Conservation (phyloP, 2,797 vertebrate genomes). For the Chiloscyllium punctatum region DNA sequence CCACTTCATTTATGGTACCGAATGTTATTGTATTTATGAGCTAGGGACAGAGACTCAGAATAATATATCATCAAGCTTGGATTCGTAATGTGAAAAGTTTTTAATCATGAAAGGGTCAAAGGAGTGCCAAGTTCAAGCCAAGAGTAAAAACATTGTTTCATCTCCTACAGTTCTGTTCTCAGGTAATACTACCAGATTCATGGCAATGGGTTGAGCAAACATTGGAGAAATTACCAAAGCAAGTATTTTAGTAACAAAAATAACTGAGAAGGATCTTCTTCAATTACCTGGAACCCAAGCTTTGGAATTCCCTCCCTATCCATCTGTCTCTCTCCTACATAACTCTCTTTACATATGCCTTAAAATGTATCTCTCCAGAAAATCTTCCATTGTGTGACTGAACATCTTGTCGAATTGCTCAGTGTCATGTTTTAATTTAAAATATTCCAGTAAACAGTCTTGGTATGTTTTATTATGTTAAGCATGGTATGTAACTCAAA, state of each 20-base stretch:
- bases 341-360: not conserved
- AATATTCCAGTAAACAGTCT: not conserved
- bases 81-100: not conserved
- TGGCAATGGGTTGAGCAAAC: not conserved
- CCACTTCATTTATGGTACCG: not conserved
- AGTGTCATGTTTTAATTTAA: not conserved
- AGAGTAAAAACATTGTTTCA: not conserved
- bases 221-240: not conserved
- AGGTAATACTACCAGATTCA: not conserved
- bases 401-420: not conserved
- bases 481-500: not conserved
- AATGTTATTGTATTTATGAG: not conserved
- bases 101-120: not conserved
- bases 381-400: not conserved
- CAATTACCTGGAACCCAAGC: not conserved
- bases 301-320: not conserved
- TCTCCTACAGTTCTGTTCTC: not conserved
- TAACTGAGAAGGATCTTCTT: not conserved
- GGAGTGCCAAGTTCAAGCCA: not conserved
- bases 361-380: not conserved
- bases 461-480: not conserved
- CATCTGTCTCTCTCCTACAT: not conserved
- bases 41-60: not conserved
- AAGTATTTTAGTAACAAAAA: too few species aligned
- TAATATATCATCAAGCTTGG: not conserved